Base-by-base conservation (phyloP, 2,113 vertebrate species). In the Anguilla japonica region DNA sequence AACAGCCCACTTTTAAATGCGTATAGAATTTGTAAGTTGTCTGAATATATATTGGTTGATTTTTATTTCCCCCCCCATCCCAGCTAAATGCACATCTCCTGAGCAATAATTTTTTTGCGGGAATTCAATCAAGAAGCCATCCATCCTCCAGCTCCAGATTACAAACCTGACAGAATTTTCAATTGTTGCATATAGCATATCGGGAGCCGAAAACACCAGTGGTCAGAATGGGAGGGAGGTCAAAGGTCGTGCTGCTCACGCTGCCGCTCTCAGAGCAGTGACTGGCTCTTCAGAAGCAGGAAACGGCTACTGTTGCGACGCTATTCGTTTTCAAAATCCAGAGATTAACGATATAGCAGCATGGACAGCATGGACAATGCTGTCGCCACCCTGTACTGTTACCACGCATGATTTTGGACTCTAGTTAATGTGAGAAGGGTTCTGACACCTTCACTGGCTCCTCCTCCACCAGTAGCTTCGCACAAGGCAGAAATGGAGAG, bases 41-140 rank as follows among this genome's bases (percentile, higher is more conserved):
- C 78, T 81, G 84, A 50, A 60, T 85, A 81, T 43, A 79, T 81
- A 85, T 53, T 85, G 84, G 75, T 57, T 56, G 50, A 29, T 81
- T 85, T 79, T 41, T 78, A 18, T 40, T 41, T 41, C 71, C 43
- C 50, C 78, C 22, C 67, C 26, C 26, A 8, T 5, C 75, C 75
- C 39, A 29, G 39, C 75, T 79, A 79, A 29, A 29, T 79, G 29
- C 75, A 34, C 22, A 67, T 26, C 60, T 67, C 60, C 20, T 67
- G 60, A 67, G 60, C 60, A 53, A 56, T 75, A 79, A 79, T 50
- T 80, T 56, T 80, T 81, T 34, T 22, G 50, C 34, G 22, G 53
- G 78, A 43, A 85, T 85, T 57, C 75, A 85, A 85, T 81, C 34
- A 41, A 80, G 53, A 4, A 29, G 29, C 78, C 46, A n/a, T 56